phyloP scores from a whole-genome alignment of 2,113 vertebrate genomes.

The Glaucidium brasilianum region DNA sequence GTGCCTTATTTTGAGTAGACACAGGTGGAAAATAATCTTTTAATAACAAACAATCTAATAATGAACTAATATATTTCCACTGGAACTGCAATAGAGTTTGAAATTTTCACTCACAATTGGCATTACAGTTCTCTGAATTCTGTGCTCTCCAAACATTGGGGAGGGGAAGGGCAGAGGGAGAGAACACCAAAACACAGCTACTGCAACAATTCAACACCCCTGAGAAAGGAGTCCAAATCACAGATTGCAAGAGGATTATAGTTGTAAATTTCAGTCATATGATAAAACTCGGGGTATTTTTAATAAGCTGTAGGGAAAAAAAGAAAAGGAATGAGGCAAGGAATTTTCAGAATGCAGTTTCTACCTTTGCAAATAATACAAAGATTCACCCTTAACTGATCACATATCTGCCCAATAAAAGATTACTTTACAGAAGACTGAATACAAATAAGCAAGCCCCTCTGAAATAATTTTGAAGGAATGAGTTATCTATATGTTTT shows the following conservation, averaged over 20 bases:
- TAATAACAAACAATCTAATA: not conserved
- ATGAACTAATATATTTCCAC: not conserved
- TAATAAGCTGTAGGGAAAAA: not conserved
- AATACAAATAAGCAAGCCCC: not conserved
- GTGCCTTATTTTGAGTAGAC: not conserved
- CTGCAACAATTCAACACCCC: not conserved
- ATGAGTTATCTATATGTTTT: not conserved
- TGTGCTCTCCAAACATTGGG: not conserved
- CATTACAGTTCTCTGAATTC: not conserved
- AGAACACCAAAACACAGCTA: not conserved
- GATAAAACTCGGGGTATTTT: not conserved
- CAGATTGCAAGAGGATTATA: not conserved
- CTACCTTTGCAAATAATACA: not conserved
- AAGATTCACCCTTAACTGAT: not conserved
- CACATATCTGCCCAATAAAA: not conserved
- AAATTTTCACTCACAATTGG: not conserved
- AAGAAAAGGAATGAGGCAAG: not conserved
- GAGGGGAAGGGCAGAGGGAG: fast-evolving
- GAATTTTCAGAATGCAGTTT: not conserved
- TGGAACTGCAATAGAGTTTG: not conserved
- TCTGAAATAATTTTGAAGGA: not conserved
- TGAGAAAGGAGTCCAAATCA: not conserved
- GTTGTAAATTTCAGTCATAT: not conserved
- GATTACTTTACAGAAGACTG: not conserved
- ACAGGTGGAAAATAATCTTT: not conserved